Evolutionary conservation across 2,888 invertebrate genomes (phyloP), one percentile per base, ranked within the genome.

Genomic region (Leptopilina myrica): DNA sequence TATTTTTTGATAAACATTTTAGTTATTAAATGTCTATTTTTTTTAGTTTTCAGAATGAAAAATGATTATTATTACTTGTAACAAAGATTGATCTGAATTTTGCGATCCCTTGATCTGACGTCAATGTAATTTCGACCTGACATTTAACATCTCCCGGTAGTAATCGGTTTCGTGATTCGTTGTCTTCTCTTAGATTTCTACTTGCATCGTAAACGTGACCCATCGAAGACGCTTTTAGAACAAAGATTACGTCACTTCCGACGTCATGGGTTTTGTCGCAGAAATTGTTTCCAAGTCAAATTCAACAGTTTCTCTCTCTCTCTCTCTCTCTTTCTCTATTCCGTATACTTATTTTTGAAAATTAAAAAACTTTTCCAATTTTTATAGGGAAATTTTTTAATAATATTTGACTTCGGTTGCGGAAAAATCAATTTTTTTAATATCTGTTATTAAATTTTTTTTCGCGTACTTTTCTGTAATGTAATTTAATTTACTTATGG

Each of bases 161-260:
- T 69, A 69, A 69, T 69, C 69, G 69, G 69, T 69, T 69, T 69
- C 69, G 49, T 69, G 69, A 73, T 65, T 77, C 64, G 65, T 33
- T 65, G 65, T 53, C 15, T 66, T 56, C 66, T 77, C 53, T 69
- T 20, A 46, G 67, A 67, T 67, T 67, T 69, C 49, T 15, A 64
- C 49, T 56, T 77, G 77, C 77, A 77, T 67, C 67, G 77, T 77
- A 59, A 67, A 59, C 67, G 77, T 77, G 66, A 77, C 77, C 56
- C 77, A 33, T 67, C 67, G 59, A 77, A 67, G 66, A 77, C 81
- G 81, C 77, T 84, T 84, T 84, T 82, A 84, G 81, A 80, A 76
- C 26, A 33, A 49, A 59, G 78, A 81, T 83, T 82, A 81, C 84
- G 80, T 76, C 77, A 76, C 65, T 76, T 76, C 33, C 65, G 64